phyloP scores from a whole-genome alignment of 1,140 invertebrate species.

The Aphidius gifuensis region DNA sequence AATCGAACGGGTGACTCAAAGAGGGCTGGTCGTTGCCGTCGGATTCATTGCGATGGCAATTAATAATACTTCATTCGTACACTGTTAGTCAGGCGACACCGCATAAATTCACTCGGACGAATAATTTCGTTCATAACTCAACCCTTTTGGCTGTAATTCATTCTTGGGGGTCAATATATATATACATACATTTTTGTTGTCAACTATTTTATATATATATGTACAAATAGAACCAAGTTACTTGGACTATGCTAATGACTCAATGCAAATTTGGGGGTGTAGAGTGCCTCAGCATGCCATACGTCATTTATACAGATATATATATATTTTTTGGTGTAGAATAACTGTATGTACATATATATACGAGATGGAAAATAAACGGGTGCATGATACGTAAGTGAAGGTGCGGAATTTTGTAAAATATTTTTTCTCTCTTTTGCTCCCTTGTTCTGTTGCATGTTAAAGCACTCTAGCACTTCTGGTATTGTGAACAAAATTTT shows the following conservation, averaged over 20 bases:
- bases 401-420: constrained; percentile 26
- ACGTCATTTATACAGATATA: too few species aligned
- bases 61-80: constrained; percentile 41
- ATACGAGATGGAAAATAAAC: constrained; percentile 21
- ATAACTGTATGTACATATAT: too few species aligned
- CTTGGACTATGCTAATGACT: constrained; percentile 38
- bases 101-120: constrained; percentile 46
- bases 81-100: constrained; percentile 25
- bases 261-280: constrained; percentile 38
- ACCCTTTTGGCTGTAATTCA: constrained; percentile 43
- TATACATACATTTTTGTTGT: background rate
- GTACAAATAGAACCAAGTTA: constrained; percentile 22
- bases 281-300: constrained; percentile 4
- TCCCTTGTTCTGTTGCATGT: too few species aligned
- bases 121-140: constrained; percentile 48
- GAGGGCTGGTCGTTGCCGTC: constrained; percentile 8
- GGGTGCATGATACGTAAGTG: constrained; percentile 15
- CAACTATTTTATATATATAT: background rate
- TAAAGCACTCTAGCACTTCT: too few species aligned
- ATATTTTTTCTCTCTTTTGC: too few species aligned
- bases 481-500: too few species aligned
- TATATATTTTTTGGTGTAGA: too few species aligned
- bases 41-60: constrained; percentile 34
- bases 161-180: background rate
- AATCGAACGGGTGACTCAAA: constrained; percentile 15